phyloP scores from a whole-genome alignment of 2,797 vertebrate genomes.

The Spea hammondii region DNA sequence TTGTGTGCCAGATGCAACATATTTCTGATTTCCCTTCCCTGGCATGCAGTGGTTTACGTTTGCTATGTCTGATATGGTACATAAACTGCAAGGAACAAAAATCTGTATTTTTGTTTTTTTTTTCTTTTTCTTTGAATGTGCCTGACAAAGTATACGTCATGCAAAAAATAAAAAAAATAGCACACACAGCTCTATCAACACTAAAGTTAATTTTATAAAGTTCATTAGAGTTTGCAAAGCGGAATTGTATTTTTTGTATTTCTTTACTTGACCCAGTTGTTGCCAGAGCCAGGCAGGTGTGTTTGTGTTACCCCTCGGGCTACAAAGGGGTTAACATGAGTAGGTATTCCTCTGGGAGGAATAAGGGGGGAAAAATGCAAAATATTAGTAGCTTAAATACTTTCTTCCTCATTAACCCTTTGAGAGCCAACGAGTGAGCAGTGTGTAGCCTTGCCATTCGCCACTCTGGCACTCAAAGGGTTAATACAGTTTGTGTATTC shows the following conservation, averaged over 20 bases:
- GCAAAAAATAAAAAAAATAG: constrained; percentile 65
- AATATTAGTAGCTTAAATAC: constrained; percentile 70
- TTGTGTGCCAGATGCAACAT: neutral
- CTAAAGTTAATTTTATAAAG: constrained; percentile 72
- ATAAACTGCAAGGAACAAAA: neutral
- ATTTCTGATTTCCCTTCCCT: neutral
- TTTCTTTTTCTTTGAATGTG: constrained; percentile 55
- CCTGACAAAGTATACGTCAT: constrained; percentile 60
- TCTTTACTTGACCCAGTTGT: constrained; percentile 68
- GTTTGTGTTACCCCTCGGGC: neutral
- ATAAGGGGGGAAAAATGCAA: constrained; percentile 65
- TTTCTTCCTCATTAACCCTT: constrained; percentile 72
- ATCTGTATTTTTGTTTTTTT: constrained; percentile 4
- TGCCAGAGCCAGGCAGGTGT: neutral
- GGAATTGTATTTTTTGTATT: constrained; percentile 75
- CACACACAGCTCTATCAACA: constrained; percentile 66
- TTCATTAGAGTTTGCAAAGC: constrained; percentile 75
- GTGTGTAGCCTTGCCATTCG: neutral
- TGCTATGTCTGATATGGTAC: neutral
- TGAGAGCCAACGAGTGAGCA: neutral
- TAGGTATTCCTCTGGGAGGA: constrained; percentile 83
- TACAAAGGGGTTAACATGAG: constrained; percentile 67
- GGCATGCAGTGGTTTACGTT: neutral
- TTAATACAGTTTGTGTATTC: constrained; percentile 74
- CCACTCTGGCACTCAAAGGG: neutral